These are phyloP conservation scores for Proterorhinus semilunaris DNA, from an alignment of 2,113 vertebrate species.

Conservation along the genomic window DNA sequence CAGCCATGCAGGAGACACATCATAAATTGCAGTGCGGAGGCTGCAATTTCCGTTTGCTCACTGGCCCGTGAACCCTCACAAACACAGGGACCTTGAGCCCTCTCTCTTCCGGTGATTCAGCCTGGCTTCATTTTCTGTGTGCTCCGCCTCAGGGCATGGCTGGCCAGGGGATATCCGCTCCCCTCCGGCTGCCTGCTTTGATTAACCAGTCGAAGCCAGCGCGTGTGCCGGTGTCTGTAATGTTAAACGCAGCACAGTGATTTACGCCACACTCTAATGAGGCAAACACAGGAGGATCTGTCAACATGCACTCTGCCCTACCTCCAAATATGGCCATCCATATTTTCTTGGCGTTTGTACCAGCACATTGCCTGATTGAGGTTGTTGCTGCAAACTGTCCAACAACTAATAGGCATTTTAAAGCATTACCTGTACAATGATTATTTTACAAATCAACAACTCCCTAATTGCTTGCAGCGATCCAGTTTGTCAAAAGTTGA, in stretches of 20 bases:
- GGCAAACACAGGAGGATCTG: slow-evolving; percentile 1
- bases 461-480: no score
- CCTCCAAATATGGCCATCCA: not conserved
- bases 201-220: slow-evolving; percentile 36
- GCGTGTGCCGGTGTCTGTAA: slow-evolving; percentile 6
- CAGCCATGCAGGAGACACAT: not conserved
- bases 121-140: slow-evolving; percentile 36
- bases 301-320: slow-evolving; percentile 3
- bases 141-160: slow-evolving; percentile 42
- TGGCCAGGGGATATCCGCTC: slow-evolving; percentile 20
- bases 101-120: slow-evolving; percentile 3
- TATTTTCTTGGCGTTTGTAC: slow-evolving; percentile 12
- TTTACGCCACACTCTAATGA: slow-evolving; percentile 16
- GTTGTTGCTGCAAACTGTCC: no score
- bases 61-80: slow-evolving; percentile 3
- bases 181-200: slow-evolving; percentile 31
- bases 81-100: slow-evolving; percentile 36
- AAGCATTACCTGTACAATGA: no score
- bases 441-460: no score
- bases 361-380: not conserved
- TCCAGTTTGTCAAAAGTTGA: no score
- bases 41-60: slow-evolving; percentile 16
- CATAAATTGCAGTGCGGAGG: slow-evolving; percentile 10
- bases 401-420: no score
- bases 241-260: slow-evolving; percentile 11